A percentile compares a stretch with the other conserved stretches of the same genome.
phyloP scores from a whole-genome alignment of 2,113 vertebrate species.

The Chaetorhynchus papuensis region DNA sequence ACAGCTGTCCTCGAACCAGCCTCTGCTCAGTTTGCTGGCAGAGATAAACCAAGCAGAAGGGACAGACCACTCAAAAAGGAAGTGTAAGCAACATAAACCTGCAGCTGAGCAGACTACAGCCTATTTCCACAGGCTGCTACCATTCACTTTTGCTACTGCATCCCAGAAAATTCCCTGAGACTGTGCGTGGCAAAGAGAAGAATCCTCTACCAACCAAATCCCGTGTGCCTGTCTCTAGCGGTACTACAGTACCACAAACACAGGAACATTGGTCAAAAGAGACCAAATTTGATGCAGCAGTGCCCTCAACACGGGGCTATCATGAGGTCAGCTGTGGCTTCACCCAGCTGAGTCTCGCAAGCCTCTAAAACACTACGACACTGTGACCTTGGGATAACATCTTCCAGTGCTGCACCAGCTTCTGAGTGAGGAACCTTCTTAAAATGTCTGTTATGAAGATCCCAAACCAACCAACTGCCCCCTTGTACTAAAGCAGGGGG shows the following conservation, averaged over 20 bases:
- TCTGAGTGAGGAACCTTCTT: not conserved
- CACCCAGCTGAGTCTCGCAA: not conserved
- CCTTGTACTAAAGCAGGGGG: not conserved
- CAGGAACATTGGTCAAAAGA: not conserved
- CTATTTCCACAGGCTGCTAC: not conserved
- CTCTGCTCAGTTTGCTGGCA: not conserved
- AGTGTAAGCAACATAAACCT: not conserved
- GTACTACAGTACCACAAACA: not conserved
- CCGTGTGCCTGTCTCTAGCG: not conserved
- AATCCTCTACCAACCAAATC: not conserved
- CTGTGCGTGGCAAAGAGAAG: not conserved
- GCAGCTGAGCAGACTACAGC: not conserved
- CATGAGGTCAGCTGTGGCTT: not conserved
- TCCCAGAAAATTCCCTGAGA: not conserved
- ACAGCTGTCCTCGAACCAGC: not conserved
- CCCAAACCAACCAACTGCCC: not conserved
- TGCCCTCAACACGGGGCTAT: rapidly evolving
- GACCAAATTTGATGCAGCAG: not conserved
- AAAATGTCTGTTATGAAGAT: not conserved
- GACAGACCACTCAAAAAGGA: not conserved
- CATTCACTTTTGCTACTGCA: not conserved
- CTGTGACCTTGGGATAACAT: not conserved
- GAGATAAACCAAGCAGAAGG: not conserved
- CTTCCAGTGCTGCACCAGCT: not conserved
- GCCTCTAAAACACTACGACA: not conserved